phyloP scores from a whole-genome alignment of 1,140 invertebrate genomes.

The Nephotettix cincticeps region DNA sequence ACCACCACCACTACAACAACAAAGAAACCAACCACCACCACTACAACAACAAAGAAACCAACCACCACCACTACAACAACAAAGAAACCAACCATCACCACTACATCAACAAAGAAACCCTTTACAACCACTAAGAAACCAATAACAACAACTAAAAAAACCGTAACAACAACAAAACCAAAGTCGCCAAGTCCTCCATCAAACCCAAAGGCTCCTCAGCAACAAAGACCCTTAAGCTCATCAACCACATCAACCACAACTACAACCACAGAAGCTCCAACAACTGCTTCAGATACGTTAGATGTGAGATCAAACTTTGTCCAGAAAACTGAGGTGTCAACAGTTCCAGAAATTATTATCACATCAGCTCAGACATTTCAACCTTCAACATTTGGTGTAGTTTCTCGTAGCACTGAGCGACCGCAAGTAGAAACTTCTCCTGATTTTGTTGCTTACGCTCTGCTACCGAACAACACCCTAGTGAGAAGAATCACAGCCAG shows the following conservation, averaged over 20 bases:
- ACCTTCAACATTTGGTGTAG: slow-evolving; percentile 9
- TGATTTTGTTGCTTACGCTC: slow-evolving; percentile 36
- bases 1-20: slow-evolving; percentile 27
- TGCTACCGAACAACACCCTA: slow-evolving; percentile 37
- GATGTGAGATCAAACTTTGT: background rate
- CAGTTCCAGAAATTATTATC: background rate
- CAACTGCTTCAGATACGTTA: background rate
- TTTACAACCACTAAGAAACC: slow-evolving; percentile 26
- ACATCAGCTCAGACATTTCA: background rate
- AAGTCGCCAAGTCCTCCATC: background rate
- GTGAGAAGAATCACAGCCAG: slow-evolving; percentile 29
- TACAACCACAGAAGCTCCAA: background rate
- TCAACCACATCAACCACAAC: background rate
- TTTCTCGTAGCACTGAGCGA: background rate
- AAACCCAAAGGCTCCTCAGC: slow-evolving; percentile 4
- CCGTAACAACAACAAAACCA: background rate
- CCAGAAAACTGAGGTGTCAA: background rate
- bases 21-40: slow-evolving; percentile 19
- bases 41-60: slow-evolving; percentile 14
- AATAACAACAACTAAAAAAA: slow-evolving; percentile 9
- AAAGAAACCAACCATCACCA: slow-evolving; percentile 14
- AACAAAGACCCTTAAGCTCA: background rate
- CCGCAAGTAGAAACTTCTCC: background rate
- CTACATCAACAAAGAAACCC: slow-evolving; percentile 13
- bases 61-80: slow-evolving; percentile 3